Evolutionary conservation across 2,113 vertebrate species (phyloP), one percentile per base, ranked within the genome.

Genomic region (Muscicapa adusta): DNA sequence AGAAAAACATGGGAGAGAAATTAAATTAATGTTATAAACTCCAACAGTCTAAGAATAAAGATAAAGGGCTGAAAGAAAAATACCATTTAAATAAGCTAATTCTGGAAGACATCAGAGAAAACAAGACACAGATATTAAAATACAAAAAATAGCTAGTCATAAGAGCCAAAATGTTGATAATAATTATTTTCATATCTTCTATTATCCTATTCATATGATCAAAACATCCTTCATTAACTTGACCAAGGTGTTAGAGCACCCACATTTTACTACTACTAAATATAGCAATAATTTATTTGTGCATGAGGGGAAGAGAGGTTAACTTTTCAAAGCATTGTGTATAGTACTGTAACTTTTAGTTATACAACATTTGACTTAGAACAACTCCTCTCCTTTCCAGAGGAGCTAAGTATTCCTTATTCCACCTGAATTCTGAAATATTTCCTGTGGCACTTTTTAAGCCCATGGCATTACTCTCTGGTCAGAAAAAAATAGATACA

Each of bases 1-100:
- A 84, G 56, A 88, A 94, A 94, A 91, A 83, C 81, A 95, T 81
- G 48, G 95, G 82, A 89, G 54, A 62, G 53, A 82, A 4, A 76
- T 36, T 73, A 95, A 89, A 93, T 95, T 89, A 89, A 88, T 88
- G 77, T 71, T 73, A 89, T 71, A 89, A 94, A 84, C 18, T 82
- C 45, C 63, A 94, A 18, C 33, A 28, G 1, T 9, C 68, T 47
- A 80, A 78, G 67, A 93, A 91, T 47, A 89, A 78, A 66, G 20
- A 65, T 63, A 66, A 96, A 90, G 34, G 24, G 28, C 38, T 45
- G 19, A 18, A 48, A 76, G 56, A 91, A 94, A 92, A 87, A 94
- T 66, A 71, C 16, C 18, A 78, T 94, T 95, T 65, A 92, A 85
- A 87, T 71, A 91, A 93, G 65, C 45, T 47, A 74, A 77, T 77